phyloP scores from a whole-genome alignment of 2,113 vertebrate species.

The Chionomys nivalis region DNA sequence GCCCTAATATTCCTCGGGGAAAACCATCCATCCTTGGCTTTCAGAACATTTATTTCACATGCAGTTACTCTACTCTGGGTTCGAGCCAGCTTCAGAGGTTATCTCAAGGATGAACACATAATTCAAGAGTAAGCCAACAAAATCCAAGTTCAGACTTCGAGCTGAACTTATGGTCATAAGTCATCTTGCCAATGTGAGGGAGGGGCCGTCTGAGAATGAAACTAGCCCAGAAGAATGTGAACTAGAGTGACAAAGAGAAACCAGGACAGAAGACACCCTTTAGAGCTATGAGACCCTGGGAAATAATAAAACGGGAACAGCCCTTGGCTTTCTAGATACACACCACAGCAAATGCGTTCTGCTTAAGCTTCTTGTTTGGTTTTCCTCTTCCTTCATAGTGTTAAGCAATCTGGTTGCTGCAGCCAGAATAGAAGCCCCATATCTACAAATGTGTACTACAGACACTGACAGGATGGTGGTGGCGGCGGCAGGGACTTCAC shows the following conservation, averaged over 20 bases:
- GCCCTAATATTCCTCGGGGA: slow-evolving; percentile 58
- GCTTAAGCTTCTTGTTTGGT: not conserved
- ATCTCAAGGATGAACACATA: slow-evolving; percentile 52
- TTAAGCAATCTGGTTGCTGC: not conserved
- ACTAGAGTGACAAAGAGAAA: not conserved
- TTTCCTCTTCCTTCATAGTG: not conserved
- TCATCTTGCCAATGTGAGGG: not conserved
- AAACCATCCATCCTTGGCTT: slow-evolving; percentile 41
- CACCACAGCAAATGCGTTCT: not conserved
- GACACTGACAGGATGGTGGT: not conserved
- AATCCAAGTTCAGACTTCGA: not conserved
- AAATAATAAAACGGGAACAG: not conserved
- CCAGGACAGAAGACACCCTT: not conserved
- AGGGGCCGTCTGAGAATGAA: not conserved
- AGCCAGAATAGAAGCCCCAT: not conserved
- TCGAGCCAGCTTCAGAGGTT: slow-evolving; percentile 40
- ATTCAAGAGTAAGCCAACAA: slow-evolving; percentile 39
- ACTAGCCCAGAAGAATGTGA: not conserved
- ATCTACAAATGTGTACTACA: not conserved
- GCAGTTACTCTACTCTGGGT: not conserved
- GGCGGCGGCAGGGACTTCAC: not conserved
- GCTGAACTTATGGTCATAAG: slow-evolving; percentile 18
- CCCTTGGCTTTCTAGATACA: not conserved
- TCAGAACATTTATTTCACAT: slow-evolving; percentile 47
- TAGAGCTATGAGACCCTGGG: not conserved